A percentile compares a stretch with the other conserved stretches of the same genome.
Evolutionary conservation across 2,113 vertebrate genomes (phyloP).

Genomic region (Budorcas taxicolor): DNA sequence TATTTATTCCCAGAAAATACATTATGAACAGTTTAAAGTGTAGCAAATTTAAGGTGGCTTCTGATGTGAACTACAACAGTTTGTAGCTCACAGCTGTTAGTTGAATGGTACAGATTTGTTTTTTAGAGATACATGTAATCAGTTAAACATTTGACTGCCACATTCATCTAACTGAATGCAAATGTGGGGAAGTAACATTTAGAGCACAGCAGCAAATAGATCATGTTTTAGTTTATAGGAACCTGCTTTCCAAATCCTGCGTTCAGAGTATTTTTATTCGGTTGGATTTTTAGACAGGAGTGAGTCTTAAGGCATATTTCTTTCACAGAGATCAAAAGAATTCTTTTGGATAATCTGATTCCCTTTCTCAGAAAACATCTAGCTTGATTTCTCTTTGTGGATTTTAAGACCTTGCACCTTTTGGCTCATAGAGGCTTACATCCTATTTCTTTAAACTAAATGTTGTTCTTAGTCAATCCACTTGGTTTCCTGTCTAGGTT

Average conservation of each 20-base stretch:
- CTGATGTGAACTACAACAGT: conserved; percentile 32
- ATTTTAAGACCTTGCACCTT: neutral
- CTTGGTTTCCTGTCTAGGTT: neutral
- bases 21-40: conserved; percentile 21
- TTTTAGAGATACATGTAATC: conserved; percentile 56
- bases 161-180: conserved; percentile 61
- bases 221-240: conserved; percentile 48
- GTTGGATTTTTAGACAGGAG: neutral
- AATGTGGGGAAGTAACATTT: conserved; percentile 35
- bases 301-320: neutral
- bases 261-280: neutral
- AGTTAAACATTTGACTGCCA: conserved; percentile 55
- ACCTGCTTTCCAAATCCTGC: neutral
- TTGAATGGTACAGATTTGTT: conserved; percentile 58
- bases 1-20: conserved; percentile 52
- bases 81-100: conserved; percentile 61
- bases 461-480: neutral
- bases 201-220: conserved; percentile 9
- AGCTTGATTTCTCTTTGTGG: neutral
- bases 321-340: neutral
- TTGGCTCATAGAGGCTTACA: neutral
- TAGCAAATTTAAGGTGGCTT: conserved; percentile 48
- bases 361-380: conserved; percentile 9
- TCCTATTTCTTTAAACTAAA: neutral
- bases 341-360: neutral